Conservation (phyloP, 2,888 invertebrate genomes). For the Drosophila fungiperda region DNA sequence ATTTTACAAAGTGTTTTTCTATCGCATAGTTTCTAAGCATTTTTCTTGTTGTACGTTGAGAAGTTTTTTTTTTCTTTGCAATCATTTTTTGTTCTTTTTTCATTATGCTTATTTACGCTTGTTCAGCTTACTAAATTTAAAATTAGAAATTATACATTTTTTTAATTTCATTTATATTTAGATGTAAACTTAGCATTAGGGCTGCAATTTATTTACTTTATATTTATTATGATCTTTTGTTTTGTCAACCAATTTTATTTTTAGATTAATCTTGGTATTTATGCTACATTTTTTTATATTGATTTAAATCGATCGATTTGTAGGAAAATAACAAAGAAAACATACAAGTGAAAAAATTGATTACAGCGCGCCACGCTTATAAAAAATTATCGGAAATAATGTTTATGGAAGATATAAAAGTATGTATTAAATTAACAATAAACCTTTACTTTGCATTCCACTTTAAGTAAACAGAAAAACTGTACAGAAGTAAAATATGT, state of each 20-base stretch:
- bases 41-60: constrained; percentile 62
- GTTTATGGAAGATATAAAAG: constrained; percentile 59
- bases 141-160: constrained; percentile 71
- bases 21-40: constrained; percentile 62
- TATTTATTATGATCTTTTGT: constrained; percentile 42
- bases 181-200: constrained; percentile 66
- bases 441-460: constrained; percentile 44
- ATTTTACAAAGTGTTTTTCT: constrained; percentile 71
- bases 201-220: constrained; percentile 56
- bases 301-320: constrained; percentile 45
- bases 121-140: constrained; percentile 64
- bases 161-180: constrained; percentile 50
- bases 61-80: constrained; percentile 52
- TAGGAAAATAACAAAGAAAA: constrained; percentile 61
- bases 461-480: constrained; percentile 64
- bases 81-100: constrained; percentile 33
- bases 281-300: constrained; percentile 46
- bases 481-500: constrained; percentile 59
- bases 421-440: constrained; percentile 46
- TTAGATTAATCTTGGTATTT: constrained; percentile 46
- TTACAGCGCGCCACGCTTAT: constrained; percentile 67
- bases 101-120: constrained; percentile 42
- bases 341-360: constrained; percentile 55
- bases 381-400: constrained; percentile 50
- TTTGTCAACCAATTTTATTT: constrained; percentile 51